phyloP scores from a whole-genome alignment of 2,888 invertebrate genomes.

The Caenorhabditis drosophilae region DNA sequence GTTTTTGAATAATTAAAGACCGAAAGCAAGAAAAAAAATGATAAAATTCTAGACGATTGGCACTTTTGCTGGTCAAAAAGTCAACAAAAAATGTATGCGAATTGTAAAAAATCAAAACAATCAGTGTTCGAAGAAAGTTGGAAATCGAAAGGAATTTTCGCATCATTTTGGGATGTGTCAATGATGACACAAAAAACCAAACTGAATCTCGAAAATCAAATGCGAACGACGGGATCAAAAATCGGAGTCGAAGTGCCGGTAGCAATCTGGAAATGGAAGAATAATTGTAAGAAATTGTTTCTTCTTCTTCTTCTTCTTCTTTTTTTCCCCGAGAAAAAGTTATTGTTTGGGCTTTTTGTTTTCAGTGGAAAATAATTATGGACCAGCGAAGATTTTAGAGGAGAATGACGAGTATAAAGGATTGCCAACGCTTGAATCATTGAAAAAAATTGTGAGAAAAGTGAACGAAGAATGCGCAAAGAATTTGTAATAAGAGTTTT shows the following conservation, averaged over 20 bases:
- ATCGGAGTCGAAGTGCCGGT: slow-evolving; percentile 6
- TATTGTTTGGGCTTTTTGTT: too few relatives aligned
- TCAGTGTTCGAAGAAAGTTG: slow-evolving; percentile 29
- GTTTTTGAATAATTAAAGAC: too few relatives aligned
- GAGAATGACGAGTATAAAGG: slow-evolving; percentile 13
- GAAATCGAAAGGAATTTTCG: slow-evolving; percentile 9
- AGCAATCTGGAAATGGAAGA: slow-evolving; percentile 28
- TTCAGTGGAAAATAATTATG: slow-evolving; percentile 23
- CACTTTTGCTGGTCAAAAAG: slow-evolving; percentile 33
- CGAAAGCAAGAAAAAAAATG: background rate
- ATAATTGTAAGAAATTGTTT: too few relatives aligned
- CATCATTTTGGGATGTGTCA: slow-evolving; percentile 41
- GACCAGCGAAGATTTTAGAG: slow-evolving; percentile 23
- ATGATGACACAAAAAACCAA: slow-evolving; percentile 21
- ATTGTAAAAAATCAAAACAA: slow-evolving; percentile 5
- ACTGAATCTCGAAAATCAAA: background rate
- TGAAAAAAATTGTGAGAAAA: slow-evolving; percentile 7
- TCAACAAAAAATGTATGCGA: slow-evolving; percentile 17
- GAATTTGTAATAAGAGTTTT: background rate
- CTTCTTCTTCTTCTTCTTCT: background rate
- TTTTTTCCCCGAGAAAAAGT: background rate
- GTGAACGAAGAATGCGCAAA: slow-evolving; percentile 4
- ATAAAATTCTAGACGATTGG: slow-evolving; percentile 37
- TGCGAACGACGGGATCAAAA: background rate
- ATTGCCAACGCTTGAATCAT: slow-evolving; percentile 12